Base-by-base conservation (phyloP, 1,140 invertebrate genomes). In the Drosophila oshimai region DNA sequence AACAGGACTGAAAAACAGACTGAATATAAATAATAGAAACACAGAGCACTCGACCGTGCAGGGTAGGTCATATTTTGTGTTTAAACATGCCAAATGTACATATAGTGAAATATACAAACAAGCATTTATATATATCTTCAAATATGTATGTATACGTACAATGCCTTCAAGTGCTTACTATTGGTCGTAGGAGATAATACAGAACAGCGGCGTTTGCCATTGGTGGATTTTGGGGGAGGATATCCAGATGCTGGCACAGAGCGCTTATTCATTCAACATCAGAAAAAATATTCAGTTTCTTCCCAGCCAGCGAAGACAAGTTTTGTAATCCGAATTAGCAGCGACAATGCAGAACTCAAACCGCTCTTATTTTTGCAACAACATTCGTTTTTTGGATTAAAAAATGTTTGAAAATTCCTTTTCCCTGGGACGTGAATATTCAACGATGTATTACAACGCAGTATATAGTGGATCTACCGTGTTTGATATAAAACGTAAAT, bases 401-500 rank as follows among this genome's bases (percentile, higher is more conserved):
- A 60, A 65, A 65, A 65, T 65, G 61, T 64, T 45, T 20, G 31
- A 50, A 41, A 65, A 65, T 12, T 26, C 42, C 6, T 29, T 22
- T 4, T 62, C 28, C 29, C 15, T 49, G 9, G 26, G 26, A 6
- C 60, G 60, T 7, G 44, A 65, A 3, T 65, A 44, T 28, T 34
- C 58, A 29, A 33, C 57, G 10, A 64, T 37, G 20, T 64, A 39
- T 31, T 65, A 64, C 18, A 64, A n/a, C 26, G 24, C 58, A 9
- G 58, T 64, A 10, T 65, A 65, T 20, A 65, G 64, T 39, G 6
- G 15, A 15, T 20, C 61, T 9, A n/a, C 13, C 6, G 24, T 65
- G 17, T 49, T 64, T 1, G 61, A 65, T 15, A 31, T 65, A n/a
- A 64, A 65, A 31, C 20, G 61, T 65, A 64, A 65, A 17, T n/a